Percentiles rank a stretch among this genome's conserved stretches.
Conservation (phyloP, 1,140 invertebrate species). For the Brachionus rotundiformis region DNA sequence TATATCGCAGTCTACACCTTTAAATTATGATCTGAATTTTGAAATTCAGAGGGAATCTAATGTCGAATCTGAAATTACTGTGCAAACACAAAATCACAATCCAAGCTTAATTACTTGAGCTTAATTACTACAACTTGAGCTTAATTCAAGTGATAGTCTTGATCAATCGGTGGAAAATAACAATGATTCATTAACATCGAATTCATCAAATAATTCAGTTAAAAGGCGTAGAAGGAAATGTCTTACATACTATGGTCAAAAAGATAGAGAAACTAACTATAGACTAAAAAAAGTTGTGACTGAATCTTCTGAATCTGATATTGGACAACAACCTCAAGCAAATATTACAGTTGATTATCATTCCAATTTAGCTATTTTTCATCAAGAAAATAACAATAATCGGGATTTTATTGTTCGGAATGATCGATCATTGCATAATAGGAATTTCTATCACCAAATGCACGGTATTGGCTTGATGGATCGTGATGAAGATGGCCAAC, state of each 20-base stretch:
- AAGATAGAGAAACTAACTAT: neutral
- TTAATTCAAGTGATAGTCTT: neutral
- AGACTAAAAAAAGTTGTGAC: neutral
- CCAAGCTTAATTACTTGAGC: too few relatives aligned
- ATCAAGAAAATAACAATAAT: neutral
- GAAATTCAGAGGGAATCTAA: neutral
- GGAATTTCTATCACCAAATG: neutral
- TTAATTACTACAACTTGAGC: neutral
- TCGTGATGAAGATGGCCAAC: neutral
- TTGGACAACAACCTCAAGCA: neutral
- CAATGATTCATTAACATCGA: neutral
- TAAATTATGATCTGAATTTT: neutral
- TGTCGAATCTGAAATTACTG: neutral
- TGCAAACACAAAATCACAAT: neutral
- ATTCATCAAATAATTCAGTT: neutral
- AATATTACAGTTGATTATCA: neutral
- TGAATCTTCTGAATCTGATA: neutral
- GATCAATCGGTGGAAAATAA: neutral
- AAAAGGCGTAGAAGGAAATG: neutral
- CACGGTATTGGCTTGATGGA: neutral
- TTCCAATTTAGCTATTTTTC: neutral
- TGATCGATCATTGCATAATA: neutral
- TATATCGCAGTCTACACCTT: neutral
- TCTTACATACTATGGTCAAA: neutral
- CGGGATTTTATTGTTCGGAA: neutral